phyloP scores from a whole-genome alignment of 2,888 invertebrate genomes.

The Incurvaria masculella region DNA sequence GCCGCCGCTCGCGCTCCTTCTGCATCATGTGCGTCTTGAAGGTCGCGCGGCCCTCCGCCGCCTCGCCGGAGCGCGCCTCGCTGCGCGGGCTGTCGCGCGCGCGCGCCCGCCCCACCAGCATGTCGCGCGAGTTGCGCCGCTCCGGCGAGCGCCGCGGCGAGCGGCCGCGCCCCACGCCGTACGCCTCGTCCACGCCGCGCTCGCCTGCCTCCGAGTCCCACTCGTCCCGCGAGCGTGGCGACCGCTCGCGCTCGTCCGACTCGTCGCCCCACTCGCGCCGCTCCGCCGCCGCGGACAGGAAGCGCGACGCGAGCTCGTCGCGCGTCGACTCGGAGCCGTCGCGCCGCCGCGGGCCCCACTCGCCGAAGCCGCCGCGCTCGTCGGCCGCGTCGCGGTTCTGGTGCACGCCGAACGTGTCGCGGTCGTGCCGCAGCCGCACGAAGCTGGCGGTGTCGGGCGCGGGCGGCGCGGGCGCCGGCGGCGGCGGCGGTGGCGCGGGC shows the following conservation, averaged over 20 bases:
- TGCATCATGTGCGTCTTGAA: conserved; percentile 72
- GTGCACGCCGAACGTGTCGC: conserved; percentile 71
- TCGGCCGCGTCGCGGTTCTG: conserved; percentile 60
- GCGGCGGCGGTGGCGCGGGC: conserved; percentile 63
- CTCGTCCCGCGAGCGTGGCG: conserved; percentile 34
- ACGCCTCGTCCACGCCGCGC: conserved; percentile 33
- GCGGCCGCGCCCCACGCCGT: conserved; percentile 25
- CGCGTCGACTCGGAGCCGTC: conserved; percentile 38
- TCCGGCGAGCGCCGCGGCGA: conserved; percentile 28
- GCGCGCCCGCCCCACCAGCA: conserved; percentile 38
- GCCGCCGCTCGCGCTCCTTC: conserved; percentile 57
- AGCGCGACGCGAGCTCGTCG: conserved; percentile 43
- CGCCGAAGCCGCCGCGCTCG: conserved; percentile 49
- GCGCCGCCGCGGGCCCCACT: conserved; percentile 46
- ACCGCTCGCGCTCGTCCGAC: conserved; percentile 43
- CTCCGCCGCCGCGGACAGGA: conserved; percentile 40
- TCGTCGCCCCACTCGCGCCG: conserved; percentile 38
- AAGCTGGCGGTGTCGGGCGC: conserved; percentile 58
- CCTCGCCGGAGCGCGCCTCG: conserved; percentile 35
- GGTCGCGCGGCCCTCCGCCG: conserved; percentile 54
- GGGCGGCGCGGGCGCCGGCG: conserved; percentile 62
- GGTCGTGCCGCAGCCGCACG: conserved; percentile 65
- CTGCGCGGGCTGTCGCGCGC: conserved; percentile 43
- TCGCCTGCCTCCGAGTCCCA: conserved; percentile 51
- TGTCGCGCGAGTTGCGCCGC: conserved; percentile 48